These are phyloP conservation scores for Sebastes reedi DNA, from an alignment of 2,797 vertebrate genomes.

Conservation along the genomic window DNA sequence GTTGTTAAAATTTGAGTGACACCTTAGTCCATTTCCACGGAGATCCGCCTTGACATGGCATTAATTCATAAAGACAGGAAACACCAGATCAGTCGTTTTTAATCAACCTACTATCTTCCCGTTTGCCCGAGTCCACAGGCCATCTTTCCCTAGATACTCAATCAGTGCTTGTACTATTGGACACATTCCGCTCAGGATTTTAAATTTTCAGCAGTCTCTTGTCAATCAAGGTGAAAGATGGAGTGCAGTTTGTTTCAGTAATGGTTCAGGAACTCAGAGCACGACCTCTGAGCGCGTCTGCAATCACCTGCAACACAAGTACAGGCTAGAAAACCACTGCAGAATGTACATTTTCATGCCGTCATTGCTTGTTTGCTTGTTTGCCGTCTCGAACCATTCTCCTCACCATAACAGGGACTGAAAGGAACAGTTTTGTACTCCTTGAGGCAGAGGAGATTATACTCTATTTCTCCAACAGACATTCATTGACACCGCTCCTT, in stretches of 20 bases:
- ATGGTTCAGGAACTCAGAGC: not conserved
- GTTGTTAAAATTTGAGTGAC: slow-evolving; percentile 65
- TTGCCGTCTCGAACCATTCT: slow-evolving; percentile 5
- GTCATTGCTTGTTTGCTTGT: not conserved
- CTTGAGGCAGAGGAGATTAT: not conserved
- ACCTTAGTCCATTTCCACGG: slow-evolving; percentile 49
- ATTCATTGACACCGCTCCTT: not conserved
- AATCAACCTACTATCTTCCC: slow-evolving; percentile 61
- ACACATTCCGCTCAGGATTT: slow-evolving; percentile 35
- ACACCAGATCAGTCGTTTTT: slow-evolving; percentile 39
- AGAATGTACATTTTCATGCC: not conserved
- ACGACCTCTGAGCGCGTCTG: not conserved
- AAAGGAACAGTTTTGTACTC: slow-evolving; percentile 22
- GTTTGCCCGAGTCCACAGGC: slow-evolving; percentile 44
- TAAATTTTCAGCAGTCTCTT: slow-evolving; percentile 33
- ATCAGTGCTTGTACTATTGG: slow-evolving; percentile 33
- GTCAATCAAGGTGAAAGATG: slow-evolving; percentile 40
- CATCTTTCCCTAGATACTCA: slow-evolving; percentile 32
- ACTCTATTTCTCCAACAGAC: not conserved
- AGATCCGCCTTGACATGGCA: slow-evolving; percentile 46
- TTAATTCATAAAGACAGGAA: slow-evolving; percentile 70
- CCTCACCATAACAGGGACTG: not conserved
- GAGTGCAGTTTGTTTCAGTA: slow-evolving; percentile 1
- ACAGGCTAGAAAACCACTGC: not conserved
- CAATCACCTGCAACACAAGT: not conserved